Evolutionary conservation across 2,888 invertebrate species (phyloP), one percentile per base, ranked within the genome.

Genomic region (Lysandra coridon): DNA sequence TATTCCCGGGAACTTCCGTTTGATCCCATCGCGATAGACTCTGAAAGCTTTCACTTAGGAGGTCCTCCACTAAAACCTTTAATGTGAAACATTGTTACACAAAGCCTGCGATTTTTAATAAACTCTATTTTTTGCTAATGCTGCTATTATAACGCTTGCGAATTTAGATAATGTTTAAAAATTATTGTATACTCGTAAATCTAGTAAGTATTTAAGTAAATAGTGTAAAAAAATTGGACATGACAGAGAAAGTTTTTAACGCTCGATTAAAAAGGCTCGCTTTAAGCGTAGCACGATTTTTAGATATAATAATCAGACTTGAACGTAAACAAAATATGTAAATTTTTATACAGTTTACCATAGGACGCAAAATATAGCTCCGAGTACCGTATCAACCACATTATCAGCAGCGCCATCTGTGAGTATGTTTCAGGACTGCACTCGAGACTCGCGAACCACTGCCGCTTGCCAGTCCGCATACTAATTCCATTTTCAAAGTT

Each of bases 361-460:
- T 30, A 23, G 10, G 10, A 23, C 10, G 30, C 62, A 23, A 30
- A 23, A 64, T n/a, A n/a, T 62, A 23, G n/a, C 2, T 23, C 23
- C 23, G 23, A 23, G 23, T 6, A 7, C 10, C 2, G 1, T 23
- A 23, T 23, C 23, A 64, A 64, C 4, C 12, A 64, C 3, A 30
- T 30, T 23, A n/a, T 5, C 6, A 49, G 33, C 49, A 79, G 64
- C 77, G 80, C 73, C 80, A 80, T 79, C 80, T 80, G 44, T 79
- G 23, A 30, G 49, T 49, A 4, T 10, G 2, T n/a, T 49, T 4
- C 12, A 14, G n/a, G n/a, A 75, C 23, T 30, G 12, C 64, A 64
- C 12, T 12, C 2, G 30, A 10, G 10, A 12, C 64, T 30, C 64
- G 64, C 64, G 74, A 40, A 44, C 40, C 74, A 17, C 73, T 17